phyloP scores from a whole-genome alignment of 2,797 vertebrate species.

The Antrozous pallidus region DNA sequence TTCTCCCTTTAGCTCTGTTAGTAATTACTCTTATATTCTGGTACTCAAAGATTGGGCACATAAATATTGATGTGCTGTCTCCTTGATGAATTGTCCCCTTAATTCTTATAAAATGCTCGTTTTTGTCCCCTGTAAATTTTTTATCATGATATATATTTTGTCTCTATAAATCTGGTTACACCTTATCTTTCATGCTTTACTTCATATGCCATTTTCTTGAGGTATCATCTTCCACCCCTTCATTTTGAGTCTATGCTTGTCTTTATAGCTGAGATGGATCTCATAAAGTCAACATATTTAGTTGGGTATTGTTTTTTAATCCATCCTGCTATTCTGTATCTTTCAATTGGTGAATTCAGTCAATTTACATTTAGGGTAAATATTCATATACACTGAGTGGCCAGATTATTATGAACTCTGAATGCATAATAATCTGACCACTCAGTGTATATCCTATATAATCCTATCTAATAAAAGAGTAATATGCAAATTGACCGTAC shows the following conservation, averaged over 20 bases:
- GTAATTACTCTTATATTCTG: background rate
- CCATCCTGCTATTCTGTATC: background rate
- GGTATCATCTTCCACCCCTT: background rate
- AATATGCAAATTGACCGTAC: too few relatives aligned
- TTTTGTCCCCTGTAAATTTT: background rate
- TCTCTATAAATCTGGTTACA: background rate
- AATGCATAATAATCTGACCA: too few relatives aligned
- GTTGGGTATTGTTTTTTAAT: background rate
- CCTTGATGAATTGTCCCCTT: background rate
- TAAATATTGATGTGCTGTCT: background rate
- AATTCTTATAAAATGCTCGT: background rate
- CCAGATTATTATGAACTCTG: too few relatives aligned
- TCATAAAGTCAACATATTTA: background rate
- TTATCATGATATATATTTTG: background rate
- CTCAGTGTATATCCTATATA: too few relatives aligned
- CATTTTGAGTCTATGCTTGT: background rate
- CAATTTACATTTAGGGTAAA: background rate
- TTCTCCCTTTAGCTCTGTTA: background rate
- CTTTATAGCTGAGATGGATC: background rate
- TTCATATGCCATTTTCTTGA: background rate
- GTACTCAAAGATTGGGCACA: background rate
- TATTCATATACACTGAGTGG: background rate
- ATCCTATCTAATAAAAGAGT: too few relatives aligned
- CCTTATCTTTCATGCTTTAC: background rate
- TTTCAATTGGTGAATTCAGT: background rate